Evolutionary conservation across 2,888 invertebrate genomes (phyloP).

Genomic region (Copidosoma aretas): DNA sequence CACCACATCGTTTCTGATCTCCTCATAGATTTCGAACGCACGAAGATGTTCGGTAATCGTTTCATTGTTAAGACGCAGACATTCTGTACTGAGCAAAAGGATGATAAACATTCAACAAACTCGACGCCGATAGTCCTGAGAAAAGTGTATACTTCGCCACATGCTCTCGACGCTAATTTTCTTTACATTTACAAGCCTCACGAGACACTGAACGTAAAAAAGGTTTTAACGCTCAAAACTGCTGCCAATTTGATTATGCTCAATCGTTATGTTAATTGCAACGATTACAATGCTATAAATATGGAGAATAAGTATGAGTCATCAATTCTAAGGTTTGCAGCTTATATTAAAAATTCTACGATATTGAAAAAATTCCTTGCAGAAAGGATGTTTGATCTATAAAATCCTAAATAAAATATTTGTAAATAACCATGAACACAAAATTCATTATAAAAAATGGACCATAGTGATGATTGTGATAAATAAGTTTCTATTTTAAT

Average conservation of each 20-base stretch:
- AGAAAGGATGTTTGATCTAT: constrained; percentile 36
- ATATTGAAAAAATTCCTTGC: constrained; percentile 39
- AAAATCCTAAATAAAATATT: constrained; percentile 15
- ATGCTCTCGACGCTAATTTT: constrained; percentile 41
- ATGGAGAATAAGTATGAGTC: constrained; percentile 60
- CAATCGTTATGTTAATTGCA: constrained; percentile 52
- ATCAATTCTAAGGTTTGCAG: constrained; percentile 65
- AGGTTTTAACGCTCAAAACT: constrained; percentile 41
- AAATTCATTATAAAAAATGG: constrained; percentile 23
- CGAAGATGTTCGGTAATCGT: constrained; percentile 63
- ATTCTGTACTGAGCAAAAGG: constrained; percentile 57
- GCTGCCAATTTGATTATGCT: constrained; percentile 47
- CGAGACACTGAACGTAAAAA: constrained; percentile 39
- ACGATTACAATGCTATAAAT: constrained; percentile 38
- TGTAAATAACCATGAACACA: constrained; percentile 7
- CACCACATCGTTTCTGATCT: constrained; percentile 67
- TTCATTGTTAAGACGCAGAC: constrained; percentile 63
- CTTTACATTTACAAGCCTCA: constrained; percentile 51
- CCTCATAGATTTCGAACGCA: constrained; percentile 65
- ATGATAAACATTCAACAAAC: constrained; percentile 47
- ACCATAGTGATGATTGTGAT: constrained; percentile 34
- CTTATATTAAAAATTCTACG: constrained; percentile 60
- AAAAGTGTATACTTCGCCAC: constrained; percentile 47
- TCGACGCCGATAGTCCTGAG: constrained; percentile 50
- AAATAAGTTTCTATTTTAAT: constrained; percentile 18